Base-by-base conservation (phyloP, 2,888 invertebrate species). In the Orchestes rusci region DNA sequence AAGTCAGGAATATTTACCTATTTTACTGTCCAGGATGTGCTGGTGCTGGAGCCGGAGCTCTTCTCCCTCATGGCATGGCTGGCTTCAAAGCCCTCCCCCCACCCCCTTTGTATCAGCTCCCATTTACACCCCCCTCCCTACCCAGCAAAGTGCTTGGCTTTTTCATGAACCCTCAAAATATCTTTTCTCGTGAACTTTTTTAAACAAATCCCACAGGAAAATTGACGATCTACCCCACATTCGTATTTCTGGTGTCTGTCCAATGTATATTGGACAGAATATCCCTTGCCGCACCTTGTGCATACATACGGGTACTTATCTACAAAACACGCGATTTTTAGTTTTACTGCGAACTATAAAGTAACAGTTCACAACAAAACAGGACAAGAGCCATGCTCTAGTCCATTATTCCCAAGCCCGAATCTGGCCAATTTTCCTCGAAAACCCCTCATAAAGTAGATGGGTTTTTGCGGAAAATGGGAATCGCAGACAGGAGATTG, bases 211-310 rank as follows among this genome's bases (percentile, higher is more conserved):
- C 64, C 63, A 48, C 73, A 73, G 48, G 69, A 67, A 53, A 72
- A 73, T 53, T 71, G 67, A 4, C 70, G 70, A 43, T 55, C 59
- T n/a, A 60, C 58, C 13, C 62, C 63, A 50, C 65, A 65, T 50
- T 64, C 63, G 39, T 57, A 65, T 37, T 52, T 56, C 18, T 60
- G 50, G 54, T 64, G 66, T 35, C 64, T 51, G 30, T 58, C 54
- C 34, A 66, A 55, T 2, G 65, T 63, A 43, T 65, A 62, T 44
- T 61, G 70, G 61, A 76, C 74, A 20, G 74, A 71, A 59, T 79
- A 79, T 44, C 66, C 68, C 55, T 77, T 75, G 45, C 73, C 72
- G 60, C 79, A 80, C 16, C 71, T 70, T 8, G 72, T 73, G 60
- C 79, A 79, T 64, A 65, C 56, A 59, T 53, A 62, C 39, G 63